Evolutionary conservation across 2,888 invertebrate genomes (phyloP).

Genomic region (Gerris lacustris): DNA sequence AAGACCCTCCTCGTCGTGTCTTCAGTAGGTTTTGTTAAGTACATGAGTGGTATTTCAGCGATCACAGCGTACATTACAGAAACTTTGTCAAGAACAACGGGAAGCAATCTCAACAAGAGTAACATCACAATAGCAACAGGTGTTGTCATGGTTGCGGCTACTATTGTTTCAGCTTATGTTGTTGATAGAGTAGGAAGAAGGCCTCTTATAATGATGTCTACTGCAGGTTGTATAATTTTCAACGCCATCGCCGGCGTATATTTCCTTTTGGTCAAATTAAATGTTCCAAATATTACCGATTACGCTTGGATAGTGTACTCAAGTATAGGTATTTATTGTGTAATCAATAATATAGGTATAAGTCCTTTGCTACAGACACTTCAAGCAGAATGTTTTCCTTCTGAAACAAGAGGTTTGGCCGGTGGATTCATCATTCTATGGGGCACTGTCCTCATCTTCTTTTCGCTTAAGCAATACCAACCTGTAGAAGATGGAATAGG

Average conservation of each 20-base stretch:
- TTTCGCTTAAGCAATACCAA: constrained; percentile 19
- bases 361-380: constrained; percentile 24
- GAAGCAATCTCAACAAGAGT: constrained; percentile 11
- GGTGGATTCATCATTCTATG: constrained; percentile 20
- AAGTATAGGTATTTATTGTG: constrained; percentile 21
- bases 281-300: background rate
- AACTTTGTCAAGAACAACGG: constrained; percentile 22
- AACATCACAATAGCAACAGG: constrained; percentile 24
- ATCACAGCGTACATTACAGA: constrained; percentile 24
- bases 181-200: constrained; percentile 25
- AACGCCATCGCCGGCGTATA: background rate
- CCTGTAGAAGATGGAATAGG: constrained; percentile 18
- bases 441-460: constrained; percentile 17
- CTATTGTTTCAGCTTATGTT: constrained; percentile 21
- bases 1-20: constrained; percentile 25
- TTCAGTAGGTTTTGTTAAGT: constrained; percentile 24
- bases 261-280: background rate
- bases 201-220: constrained; percentile 25
- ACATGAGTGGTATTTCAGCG: constrained; percentile 24
- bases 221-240: constrained; percentile 22
- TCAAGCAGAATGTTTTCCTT: constrained; percentile 26
- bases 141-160: constrained; percentile 22
- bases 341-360: constrained; percentile 20
- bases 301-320: constrained; percentile 22
- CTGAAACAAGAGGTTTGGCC: constrained; percentile 24